A percentile compares a stretch with the other conserved stretches of the same genome.
Conservation (phyloP, 2,113 vertebrate genomes). For the Bostrychus sinensis region DNA sequence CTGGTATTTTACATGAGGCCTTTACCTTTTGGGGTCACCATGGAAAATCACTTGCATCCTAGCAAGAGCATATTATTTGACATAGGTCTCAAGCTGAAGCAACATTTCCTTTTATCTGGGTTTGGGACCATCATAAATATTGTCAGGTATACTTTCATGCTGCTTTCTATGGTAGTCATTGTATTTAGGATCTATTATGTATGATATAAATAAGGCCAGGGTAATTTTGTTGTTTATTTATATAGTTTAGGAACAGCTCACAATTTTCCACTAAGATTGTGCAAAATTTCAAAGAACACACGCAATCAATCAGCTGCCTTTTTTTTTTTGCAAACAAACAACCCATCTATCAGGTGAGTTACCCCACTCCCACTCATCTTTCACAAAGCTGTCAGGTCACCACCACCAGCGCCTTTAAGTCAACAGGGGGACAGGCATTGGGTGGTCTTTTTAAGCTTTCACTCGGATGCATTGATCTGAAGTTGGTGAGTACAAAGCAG, state of each 20-base stretch:
- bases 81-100: too few species aligned
- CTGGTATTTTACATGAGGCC: not conserved
- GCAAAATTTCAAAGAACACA: slow-evolving; percentile 21
- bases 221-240: not conserved
- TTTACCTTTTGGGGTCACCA: not conserved
- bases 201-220: not conserved
- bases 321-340: slow-evolving; percentile 19
- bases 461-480: slow-evolving; percentile 50
- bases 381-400: slow-evolving; percentile 23
- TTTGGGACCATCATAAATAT: too few species aligned
- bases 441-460: slow-evolving; percentile 26
- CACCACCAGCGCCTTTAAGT: slow-evolving; percentile 42
- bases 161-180: too few species aligned
- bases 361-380: slow-evolving; percentile 12
- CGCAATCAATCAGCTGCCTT: not conserved
- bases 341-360: slow-evolving; percentile 27
- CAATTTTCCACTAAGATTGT: not conserved
- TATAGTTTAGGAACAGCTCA: slow-evolving; percentile 3
- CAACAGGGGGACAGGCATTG: slow-evolving; percentile 46
- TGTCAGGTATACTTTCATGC: too few species aligned
- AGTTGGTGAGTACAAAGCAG: slow-evolving; percentile 46
- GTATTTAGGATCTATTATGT: not conserved
- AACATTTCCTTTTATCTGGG: too few species aligned
- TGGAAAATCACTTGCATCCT: not conserved
- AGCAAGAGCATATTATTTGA: too few species aligned